Percentiles rank a stretch among this genome's conserved stretches.
phyloP scores from a whole-genome alignment of 1,140 invertebrate species.

The Triops longicaudatus region DNA sequence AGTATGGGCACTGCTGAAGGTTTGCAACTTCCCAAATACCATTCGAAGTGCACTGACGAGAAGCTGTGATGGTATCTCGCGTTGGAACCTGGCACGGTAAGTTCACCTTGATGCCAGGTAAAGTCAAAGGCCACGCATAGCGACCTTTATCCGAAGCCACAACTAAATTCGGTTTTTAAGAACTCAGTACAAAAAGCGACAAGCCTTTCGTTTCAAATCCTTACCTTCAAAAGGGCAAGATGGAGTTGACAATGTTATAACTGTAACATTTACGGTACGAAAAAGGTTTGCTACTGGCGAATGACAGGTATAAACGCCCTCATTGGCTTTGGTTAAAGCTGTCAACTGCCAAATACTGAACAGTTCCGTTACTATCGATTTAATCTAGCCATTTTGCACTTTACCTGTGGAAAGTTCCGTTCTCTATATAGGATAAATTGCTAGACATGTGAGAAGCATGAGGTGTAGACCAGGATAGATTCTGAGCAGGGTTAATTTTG shows the following conservation, averaged over 20 bases:
- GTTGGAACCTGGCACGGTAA: neutral
- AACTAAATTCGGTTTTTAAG: neutral
- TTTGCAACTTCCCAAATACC: neutral
- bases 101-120: neutral
- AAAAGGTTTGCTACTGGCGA: neutral
- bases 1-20: neutral
- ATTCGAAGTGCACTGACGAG: neutral
- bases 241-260: neutral
- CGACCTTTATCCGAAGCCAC: neutral
- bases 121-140: neutral
- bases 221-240: neutral
- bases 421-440: neutral
- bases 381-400: neutral
- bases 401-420: neutral
- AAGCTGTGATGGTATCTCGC: neutral
- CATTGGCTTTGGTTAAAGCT: neutral
- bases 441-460: neutral
- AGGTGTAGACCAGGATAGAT: neutral
- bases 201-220: no score
- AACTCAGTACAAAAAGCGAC: neutral
- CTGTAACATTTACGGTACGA: neutral
- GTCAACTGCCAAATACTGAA: neutral
- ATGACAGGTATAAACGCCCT: neutral
- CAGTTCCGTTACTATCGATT: neutral
- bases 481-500: neutral